These are phyloP conservation scores for Parazoanthus atlanticus DNA, from an alignment of 92 coral and sea anemone genomes.

Conservation along the genomic window DNA sequence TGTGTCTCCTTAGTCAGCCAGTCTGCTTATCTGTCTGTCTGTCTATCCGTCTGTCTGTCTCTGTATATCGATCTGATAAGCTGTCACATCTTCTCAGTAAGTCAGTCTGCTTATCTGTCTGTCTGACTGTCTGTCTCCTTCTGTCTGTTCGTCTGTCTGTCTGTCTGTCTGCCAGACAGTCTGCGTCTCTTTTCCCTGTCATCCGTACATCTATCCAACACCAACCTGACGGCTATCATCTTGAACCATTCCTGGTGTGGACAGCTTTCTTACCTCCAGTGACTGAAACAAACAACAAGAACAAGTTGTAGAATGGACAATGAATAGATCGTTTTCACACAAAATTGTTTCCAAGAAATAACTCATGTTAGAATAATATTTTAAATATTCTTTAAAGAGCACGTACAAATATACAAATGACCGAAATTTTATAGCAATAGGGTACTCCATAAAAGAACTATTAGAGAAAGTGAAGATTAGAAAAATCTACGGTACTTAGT, in stretches of 20 bases:
- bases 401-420: too few relatives aligned
- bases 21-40: background rate
- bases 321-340: background rate
- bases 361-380: too few relatives aligned
- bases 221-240: conserved; percentile 67
- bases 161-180: background rate
- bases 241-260: conserved; percentile 79
- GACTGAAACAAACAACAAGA: conserved; percentile 48
- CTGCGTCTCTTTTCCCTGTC: background rate
- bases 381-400: too few relatives aligned
- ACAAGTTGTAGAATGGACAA: background rate
- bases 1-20: background rate
- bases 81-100: too few relatives aligned
- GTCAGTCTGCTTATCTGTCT: background rate
- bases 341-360: too few relatives aligned
- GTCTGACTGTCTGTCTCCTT: background rate
- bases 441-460: too few relatives aligned
- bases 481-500: too few relatives aligned
- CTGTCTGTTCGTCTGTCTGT: background rate
- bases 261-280: conserved; percentile 75
- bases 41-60: background rate
- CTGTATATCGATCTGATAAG: background rate
- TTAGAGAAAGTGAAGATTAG: too few relatives aligned
- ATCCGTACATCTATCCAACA: background rate
- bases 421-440: too few relatives aligned